Evolutionary conservation across 2,888 invertebrate genomes (phyloP).

Genomic region (Himalopsyche tibetana): DNA sequence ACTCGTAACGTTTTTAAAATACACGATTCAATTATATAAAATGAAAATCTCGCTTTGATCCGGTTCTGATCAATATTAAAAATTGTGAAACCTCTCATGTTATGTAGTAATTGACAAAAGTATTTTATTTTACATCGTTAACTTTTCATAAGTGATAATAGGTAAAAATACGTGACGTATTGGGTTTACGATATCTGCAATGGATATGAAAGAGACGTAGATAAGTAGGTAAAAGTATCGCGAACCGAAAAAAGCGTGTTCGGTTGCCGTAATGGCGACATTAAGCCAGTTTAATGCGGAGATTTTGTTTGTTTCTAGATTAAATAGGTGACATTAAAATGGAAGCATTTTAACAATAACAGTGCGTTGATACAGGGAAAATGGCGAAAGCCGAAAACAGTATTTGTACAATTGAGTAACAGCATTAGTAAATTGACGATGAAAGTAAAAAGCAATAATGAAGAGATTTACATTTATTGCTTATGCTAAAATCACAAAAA

Average conservation of each 20-base stretch:
- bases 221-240: slow-evolving; percentile 44
- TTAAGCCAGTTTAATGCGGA: slow-evolving; percentile 54
- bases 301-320: slow-evolving; percentile 56
- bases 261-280: slow-evolving; percentile 55
- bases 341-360: slow-evolving; percentile 35
- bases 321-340: slow-evolving; percentile 37
- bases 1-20: no score
- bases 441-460: no score
- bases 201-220: slow-evolving; percentile 45
- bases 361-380: not conserved
- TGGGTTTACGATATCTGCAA: slow-evolving; percentile 20
- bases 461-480: no score
- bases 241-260: slow-evolving; percentile 49
- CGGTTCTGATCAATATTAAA: no score
- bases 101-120: no score
- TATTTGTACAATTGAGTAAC: not conserved
- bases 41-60: no score
- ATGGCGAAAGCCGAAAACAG: not conserved
- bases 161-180: not conserved
- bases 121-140: no score
- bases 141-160: no score
- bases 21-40: no score
- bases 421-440: no score
- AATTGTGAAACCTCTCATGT: no score
- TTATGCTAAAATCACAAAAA: no score